phyloP scores from a whole-genome alignment of 2,888 invertebrate species.

The Macaria notata region DNA sequence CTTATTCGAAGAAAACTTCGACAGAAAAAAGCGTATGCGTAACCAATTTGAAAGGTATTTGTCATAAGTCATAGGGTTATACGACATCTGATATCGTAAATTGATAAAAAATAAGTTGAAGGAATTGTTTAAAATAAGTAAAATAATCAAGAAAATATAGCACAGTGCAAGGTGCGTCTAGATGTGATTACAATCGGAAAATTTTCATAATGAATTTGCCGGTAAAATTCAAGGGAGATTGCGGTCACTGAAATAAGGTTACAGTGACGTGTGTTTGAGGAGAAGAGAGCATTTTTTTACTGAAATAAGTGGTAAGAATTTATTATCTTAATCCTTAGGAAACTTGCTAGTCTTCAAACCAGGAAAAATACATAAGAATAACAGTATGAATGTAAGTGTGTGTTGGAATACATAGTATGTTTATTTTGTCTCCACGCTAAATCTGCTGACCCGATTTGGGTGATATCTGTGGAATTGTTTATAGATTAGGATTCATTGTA shows the following conservation, averaged over 20 bases:
- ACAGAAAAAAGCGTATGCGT: neutral
- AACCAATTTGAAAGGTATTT: neutral
- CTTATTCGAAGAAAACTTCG: neutral
- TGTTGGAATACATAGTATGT: no score
- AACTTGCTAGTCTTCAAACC: no score
- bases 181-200: neutral
- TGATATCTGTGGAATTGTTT: no score
- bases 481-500: no score
- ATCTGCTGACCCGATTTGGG: no score
- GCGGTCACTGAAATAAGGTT: constrained; percentile 1
- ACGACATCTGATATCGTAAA: constrained; percentile 15
- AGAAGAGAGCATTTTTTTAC: constrained; percentile 9
- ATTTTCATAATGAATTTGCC: constrained; percentile 16
- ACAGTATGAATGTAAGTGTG: no score
- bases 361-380: no score
- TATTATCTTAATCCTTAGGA: no score
- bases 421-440: no score
- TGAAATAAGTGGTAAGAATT: constrained; percentile 7
- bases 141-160: neutral
- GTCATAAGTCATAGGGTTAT: constrained; percentile 17
- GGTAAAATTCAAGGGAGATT: constrained; percentile 10
- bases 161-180: neutral
- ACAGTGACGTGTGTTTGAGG: constrained; percentile 12
- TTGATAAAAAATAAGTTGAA: constrained; percentile 6
- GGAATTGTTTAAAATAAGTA: constrained; percentile 1